Evolutionary conservation across 2,797 vertebrate genomes (phyloP), one percentile per base, ranked within the genome.

Genomic region (Sebastes cheni): DNA sequence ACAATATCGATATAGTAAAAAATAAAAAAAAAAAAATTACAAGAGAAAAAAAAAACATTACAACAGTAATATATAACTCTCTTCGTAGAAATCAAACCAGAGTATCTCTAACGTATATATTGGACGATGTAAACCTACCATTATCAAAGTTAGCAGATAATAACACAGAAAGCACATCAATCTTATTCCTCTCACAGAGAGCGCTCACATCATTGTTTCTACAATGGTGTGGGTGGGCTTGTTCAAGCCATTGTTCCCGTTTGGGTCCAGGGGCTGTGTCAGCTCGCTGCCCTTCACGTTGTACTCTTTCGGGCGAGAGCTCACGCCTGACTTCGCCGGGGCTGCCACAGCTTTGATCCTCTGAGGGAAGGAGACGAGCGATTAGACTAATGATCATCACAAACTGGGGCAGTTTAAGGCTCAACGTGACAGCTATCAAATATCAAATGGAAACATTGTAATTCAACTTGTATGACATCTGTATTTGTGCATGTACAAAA

Each of bases 221-320:
- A 99, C 97, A 91, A 99, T 95, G 96, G 98, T 97, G 95, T 98
- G 98, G 82, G 97, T 97, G 83, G 97, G 97, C 93, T 98, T 99
- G 91, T 95, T 95, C 92, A 97, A 96, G 82, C 95, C 93, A 32
- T 96, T 97, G 85, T 97, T 97, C 60, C 94, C 91, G 64, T 96
- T 97, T 78, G 97, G 95, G 93, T 96, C 95, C 93, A 98, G 97
- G 4, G 97, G 97, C 25, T 95, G 95, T 86, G 96, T 96, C 71
- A 97, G 95, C 91, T 98, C 97, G 0, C 90, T 96, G 90, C 96
- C 96, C 91, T 97, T 97, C 88, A 94, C 27, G 72, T 66, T 91
- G 93, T 95, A 95, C 81, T 96, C 95, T 87, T 95, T 94, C 9
- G 95, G 95, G 67, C 98, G 91, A 85, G 97, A 95, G 84, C 97